Conservation (phyloP, 2,888 invertebrate genomes). For the Drosophila ustulata region DNA sequence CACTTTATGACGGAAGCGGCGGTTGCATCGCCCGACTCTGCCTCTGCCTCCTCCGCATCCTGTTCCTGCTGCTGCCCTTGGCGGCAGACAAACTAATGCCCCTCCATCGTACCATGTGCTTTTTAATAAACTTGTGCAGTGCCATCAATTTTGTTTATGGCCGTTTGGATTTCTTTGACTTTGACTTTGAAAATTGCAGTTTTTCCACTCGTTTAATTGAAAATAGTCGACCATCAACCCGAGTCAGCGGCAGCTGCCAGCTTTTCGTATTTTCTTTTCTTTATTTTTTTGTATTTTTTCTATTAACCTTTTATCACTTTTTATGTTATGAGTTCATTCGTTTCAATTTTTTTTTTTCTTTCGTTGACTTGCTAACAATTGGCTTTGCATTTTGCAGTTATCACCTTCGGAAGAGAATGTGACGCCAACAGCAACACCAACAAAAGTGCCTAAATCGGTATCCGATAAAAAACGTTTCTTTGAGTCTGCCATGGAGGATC, state of each 20-base stretch:
- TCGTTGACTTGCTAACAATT: conserved; percentile 52
- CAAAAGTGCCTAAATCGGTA: conserved; percentile 92
- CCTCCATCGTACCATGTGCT: conserved; percentile 41
- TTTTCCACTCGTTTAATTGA: conserved; percentile 53
- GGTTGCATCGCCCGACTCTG: background rate
- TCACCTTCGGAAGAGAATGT: conserved; percentile 52
- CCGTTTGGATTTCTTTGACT: conserved; percentile 60
- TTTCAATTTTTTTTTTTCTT: conserved; percentile 24
- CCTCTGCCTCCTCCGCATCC: background rate
- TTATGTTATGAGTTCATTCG: conserved; percentile 15
- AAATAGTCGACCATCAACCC: conserved; percentile 18
- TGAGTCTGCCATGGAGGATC: conserved; percentile 97
- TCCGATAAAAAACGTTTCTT: conserved; percentile 98
- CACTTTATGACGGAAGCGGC: conserved; percentile 72
- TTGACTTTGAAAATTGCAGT: conserved; percentile 62
- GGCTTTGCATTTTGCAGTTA: conserved; percentile 63
- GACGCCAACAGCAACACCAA: conserved; percentile 85
- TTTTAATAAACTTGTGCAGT: conserved; percentile 77
- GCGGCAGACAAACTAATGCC: conserved; percentile 28
- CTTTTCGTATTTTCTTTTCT: conserved; percentile 16
- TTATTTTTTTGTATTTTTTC: conserved; percentile 17
- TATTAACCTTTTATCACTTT: conserved; percentile 35
- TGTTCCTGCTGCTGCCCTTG: conserved; percentile 7
- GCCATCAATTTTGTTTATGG: conserved; percentile 81
- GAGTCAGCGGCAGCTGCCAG: conserved; percentile 28